A percentile compares a stretch with the other conserved stretches of the same genome.
phyloP scores from a whole-genome alignment of 2,797 vertebrate genomes.

The Bufotes viridis region DNA sequence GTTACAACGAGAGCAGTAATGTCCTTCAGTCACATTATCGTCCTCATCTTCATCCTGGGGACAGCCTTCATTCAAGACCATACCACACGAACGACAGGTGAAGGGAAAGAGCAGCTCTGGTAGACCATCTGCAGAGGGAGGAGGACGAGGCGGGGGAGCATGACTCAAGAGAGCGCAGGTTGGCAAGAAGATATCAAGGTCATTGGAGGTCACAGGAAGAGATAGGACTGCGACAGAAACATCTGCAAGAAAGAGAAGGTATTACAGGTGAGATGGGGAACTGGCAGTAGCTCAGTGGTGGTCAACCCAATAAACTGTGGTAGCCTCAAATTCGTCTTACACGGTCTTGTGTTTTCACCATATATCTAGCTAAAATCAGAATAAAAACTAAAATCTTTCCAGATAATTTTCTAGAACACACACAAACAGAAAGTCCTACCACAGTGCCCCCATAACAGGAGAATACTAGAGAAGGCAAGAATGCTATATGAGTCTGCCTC shows the following conservation, averaged over 20 bases:
- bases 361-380: no score
- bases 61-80: slow-evolving; percentile 85
- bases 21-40: slow-evolving; percentile 79
- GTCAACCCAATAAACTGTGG: no score
- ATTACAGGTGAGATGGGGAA: background rate
- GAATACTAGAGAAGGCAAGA: no score
- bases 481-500: no score
- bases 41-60: slow-evolving; percentile 69
- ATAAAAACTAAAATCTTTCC: no score
- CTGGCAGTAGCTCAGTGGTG: no score
- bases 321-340: no score
- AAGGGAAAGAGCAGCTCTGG: slow-evolving; percentile 92
- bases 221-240: slow-evolving; percentile 75
- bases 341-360: no score
- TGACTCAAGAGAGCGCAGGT: slow-evolving; percentile 76
- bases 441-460: no score
- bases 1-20: slow-evolving; percentile 84
- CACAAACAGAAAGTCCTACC: no score
- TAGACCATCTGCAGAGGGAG: slow-evolving; percentile 75
- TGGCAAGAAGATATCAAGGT: slow-evolving; percentile 80
- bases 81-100: slow-evolving; percentile 86
- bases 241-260: slow-evolving; percentile 55
- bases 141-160: slow-evolving; percentile 69
- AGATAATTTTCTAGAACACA: no score
- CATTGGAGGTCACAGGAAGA: slow-evolving; percentile 73